Percentiles rank a stretch among this genome's conserved stretches.
Conservation (phyloP, 1,140 invertebrate genomes). For the Drosophila setifemur region DNA sequence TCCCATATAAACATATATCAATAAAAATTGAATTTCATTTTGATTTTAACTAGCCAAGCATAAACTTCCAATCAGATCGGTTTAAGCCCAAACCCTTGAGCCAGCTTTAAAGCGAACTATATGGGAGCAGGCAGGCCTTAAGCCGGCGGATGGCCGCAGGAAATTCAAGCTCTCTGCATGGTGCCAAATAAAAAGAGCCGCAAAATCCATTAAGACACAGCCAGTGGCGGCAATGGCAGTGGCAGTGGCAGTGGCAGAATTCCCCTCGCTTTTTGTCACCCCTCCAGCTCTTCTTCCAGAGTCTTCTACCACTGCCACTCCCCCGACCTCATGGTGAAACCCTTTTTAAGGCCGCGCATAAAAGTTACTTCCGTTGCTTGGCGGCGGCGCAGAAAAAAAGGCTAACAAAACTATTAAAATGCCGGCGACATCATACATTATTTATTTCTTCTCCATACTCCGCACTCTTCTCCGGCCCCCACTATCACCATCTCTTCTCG, state of each 20-base stretch:
- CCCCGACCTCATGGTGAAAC: slow-evolving; percentile 21
- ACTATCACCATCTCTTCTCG: slow-evolving; percentile 10
- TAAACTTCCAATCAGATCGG: slow-evolving; percentile 11
- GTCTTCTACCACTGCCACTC: slow-evolving; percentile 10
- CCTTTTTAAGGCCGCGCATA: slow-evolving; percentile 62
- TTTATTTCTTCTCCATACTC: slow-evolving; percentile 49
- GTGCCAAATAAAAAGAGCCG: slow-evolving; percentile 72
- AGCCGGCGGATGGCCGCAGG: slow-evolving; percentile 21
- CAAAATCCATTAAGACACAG: slow-evolving; percentile 71
- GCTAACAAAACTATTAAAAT: slow-evolving; percentile 79
- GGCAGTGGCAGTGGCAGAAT: no score
- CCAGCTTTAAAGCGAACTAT: slow-evolving; percentile 19
- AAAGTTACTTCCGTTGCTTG: slow-evolving; percentile 66
- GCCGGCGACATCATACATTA: slow-evolving; percentile 77
- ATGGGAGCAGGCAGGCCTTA: slow-evolving; percentile 2
- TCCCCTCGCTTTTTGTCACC: slow-evolving; percentile 4
- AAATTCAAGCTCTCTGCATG: slow-evolving; percentile 50
- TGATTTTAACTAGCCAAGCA: slow-evolving; percentile 6
- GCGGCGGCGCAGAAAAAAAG: slow-evolving; percentile 40
- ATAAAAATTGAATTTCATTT: not conserved
- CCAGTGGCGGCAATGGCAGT: slow-evolving; percentile 34
- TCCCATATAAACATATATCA: not conserved
- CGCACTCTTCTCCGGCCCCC: not conserved
- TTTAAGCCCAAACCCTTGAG: not conserved
- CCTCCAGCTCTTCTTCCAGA: slow-evolving; percentile 5